Base-by-base conservation (phyloP, 2,797 vertebrate species). In the Zalophus californianus region DNA sequence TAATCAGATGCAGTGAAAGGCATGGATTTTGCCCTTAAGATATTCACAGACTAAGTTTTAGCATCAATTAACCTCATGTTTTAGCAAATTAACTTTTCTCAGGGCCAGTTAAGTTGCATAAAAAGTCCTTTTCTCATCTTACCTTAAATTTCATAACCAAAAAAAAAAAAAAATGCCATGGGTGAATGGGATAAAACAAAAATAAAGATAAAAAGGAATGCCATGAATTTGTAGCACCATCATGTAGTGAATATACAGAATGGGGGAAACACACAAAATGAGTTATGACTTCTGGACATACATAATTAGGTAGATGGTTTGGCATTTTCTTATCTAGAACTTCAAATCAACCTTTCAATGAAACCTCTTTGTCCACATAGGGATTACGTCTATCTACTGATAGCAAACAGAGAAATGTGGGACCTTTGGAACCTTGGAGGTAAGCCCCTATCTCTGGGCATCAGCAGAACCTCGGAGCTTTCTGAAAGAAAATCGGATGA, bases 1-100 rank as follows among this genome's bases (percentile, higher is more conserved):
- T 92, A 96, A 86, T 56, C 70, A 92, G 44, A 94, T 12, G 66
- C 29, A 91, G 38, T 29, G 62, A 91, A 96, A 96, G n/a, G 20
- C 60, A 90, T 29, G 6, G 27, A 86, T 85, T 91, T 91, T 96
- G 21, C 44, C 52, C 50, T 72, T 90, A 93, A 93, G 29, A 92
- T 91, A 75, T 60, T 93, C 70, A 77, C 27, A 86, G 77, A 44
- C 12, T 94, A 97, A 91, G 38, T n/a, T 14, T 54, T 62, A 90
- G 23, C 62, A 91, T 83, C 64, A 83, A 18, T 27, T 23, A 83
- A 64, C 35, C 70, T 95, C 78, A 80, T 64, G 16, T 56, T 80
- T 93, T 58, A 95, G 48, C 29, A 96, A 80, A 70, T 52, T 80
- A 62, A 38, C 75, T 83, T 82, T 87, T 73, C 25, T 90, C 38